Conservation (phyloP, 2,113 vertebrate species). For the Pica pica region DNA sequence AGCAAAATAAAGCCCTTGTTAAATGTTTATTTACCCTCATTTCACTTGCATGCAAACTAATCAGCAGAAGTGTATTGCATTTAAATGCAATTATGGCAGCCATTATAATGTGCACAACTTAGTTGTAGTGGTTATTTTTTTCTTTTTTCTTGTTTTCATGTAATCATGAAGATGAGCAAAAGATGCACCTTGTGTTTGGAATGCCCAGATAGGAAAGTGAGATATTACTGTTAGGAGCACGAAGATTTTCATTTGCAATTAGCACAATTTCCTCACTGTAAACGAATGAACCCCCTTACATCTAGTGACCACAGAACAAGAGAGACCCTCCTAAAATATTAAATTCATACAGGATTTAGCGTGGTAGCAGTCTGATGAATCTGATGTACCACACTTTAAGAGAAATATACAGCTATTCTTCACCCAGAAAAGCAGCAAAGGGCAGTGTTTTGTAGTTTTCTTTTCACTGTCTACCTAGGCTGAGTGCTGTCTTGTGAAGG, state of each 20-base stretch:
- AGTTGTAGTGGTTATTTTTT: background rate
- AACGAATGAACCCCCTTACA: background rate
- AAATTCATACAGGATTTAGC: background rate
- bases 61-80: background rate
- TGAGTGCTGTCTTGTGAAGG: background rate
- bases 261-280: background rate
- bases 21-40: constrained; percentile 33
- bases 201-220: background rate
- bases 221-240: background rate
- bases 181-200: background rate
- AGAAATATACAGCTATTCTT: background rate
- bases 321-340: background rate
- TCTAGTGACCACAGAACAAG: background rate
- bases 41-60: background rate
- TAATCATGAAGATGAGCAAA: background rate
- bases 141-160: background rate
- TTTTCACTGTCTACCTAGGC: background rate
- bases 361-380: background rate
- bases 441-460: background rate
- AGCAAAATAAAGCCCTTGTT: background rate
- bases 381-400: background rate
- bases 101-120: background rate
- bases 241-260: background rate
- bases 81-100: constrained; percentile 20
- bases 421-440: background rate